Evolutionary conservation across 1,140 invertebrate species (phyloP).

Genomic region (Sarcophaga peregrina): DNA sequence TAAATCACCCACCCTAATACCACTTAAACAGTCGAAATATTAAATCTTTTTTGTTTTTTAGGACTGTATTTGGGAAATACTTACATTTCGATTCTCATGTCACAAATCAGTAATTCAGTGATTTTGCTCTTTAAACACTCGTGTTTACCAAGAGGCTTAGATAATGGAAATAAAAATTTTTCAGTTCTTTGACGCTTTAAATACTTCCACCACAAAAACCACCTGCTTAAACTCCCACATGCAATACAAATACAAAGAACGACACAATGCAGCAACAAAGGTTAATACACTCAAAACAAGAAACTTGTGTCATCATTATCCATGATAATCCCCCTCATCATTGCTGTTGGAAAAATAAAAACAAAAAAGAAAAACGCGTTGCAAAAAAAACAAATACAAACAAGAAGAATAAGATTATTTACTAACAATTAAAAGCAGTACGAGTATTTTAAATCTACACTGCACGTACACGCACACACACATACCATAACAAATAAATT

Average conservation of each 20-base stretch:
- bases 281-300: neutral
- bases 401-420: conserved; percentile 14
- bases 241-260: neutral
- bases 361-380: conserved; percentile 10
- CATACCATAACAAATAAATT: neutral
- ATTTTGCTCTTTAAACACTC: neutral
- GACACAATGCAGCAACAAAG: neutral
- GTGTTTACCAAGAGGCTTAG: conserved; percentile 14
- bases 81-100: too few relatives aligned
- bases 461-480: neutral
- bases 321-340: neutral
- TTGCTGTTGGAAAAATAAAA: neutral
- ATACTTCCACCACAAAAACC: neutral
- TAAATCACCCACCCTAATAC: too few relatives aligned
- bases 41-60: too few relatives aligned
- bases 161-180: neutral
- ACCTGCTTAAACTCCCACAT: conserved; percentile 23
- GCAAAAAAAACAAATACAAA: conserved; percentile 3
- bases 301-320: conserved; percentile 25
- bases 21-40: too few relatives aligned
- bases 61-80: too few relatives aligned
- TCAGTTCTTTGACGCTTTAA: neutral
- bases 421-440: conserved; percentile 9
- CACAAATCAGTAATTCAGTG: neutral
- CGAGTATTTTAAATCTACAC: neutral